Evolutionary conservation across 2,888 invertebrate species (phyloP), one percentile per base, ranked within the genome.

Genomic region (Unio pictorum): DNA sequence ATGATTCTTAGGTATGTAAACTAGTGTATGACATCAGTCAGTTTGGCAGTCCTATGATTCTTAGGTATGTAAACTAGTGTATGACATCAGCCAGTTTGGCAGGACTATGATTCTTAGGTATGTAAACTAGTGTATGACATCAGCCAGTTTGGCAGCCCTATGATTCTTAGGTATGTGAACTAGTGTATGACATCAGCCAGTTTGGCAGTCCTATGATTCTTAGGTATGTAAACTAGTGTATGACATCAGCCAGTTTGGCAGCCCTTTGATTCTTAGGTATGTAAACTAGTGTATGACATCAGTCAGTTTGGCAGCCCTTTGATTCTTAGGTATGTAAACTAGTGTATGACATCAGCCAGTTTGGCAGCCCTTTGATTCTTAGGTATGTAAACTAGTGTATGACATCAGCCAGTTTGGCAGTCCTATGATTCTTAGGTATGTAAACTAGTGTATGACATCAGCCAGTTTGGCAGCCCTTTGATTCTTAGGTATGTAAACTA

Each of bases 61-160:
- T 84, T 8, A 81, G 71, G 84, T 85, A 68, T 76, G 76, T 79
- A n/a, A 15, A 55, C 20, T 63, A 30, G 55, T 82, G 8, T 83
- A 85, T 70, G 85, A 85, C 69, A 64, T 82, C 4, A 65, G 84
- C 5, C 83, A 83, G 73, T 83, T 84, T 71, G 82, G 82, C 55
- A 83, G 74, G 71, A 84, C 85, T 11, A 60, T 78, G 67, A 69
- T 85, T 8, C 62, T 84, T 8, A 81, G 71, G 84, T 85, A 68
- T 76, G 76, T 79, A 18, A 15, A 55, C 20, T 63, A 30, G 55
- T 82, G 8, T 83, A 85, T 70, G 85, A 85, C 69, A 64, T 82
- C 3, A 65, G 84, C 5, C 83, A 83, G 73, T 83, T 84, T 71
- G 82, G 82, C 55, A 83, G 74, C 72, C 85, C 85, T 11, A 60